phyloP scores from a whole-genome alignment of 2,797 vertebrate species.

The Alca torda region DNA sequence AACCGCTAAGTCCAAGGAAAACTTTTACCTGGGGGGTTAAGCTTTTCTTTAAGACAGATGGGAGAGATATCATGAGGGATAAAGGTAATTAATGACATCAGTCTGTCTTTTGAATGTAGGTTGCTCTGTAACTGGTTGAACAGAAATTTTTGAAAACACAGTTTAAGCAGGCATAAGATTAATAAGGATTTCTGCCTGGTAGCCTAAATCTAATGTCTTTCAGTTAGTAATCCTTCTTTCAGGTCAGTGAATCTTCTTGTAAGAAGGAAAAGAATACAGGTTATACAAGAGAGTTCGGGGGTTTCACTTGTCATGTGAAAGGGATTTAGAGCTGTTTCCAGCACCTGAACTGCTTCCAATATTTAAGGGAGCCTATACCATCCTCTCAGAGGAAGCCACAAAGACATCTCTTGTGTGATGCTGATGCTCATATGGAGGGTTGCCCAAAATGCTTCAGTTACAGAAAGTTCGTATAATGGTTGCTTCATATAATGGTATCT shows the following conservation, averaged over 20 bases:
- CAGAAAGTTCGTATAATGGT: neutral
- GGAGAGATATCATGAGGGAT: neutral
- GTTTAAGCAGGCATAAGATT: slow-evolving; percentile 8
- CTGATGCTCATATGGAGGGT: neutral
- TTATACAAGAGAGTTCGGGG: neutral
- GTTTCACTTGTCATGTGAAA: neutral
- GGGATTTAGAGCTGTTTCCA: neutral
- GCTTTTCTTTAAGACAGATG: neutral
- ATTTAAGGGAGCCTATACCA: neutral
- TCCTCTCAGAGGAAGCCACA: neutral
- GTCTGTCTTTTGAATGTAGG: neutral
- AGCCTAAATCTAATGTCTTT: slow-evolving; percentile 6
- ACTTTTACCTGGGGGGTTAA: neutral
- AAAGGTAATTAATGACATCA: slow-evolving; percentile 9
- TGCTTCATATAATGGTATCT: neutral
- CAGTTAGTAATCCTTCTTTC: slow-evolving; percentile 18
- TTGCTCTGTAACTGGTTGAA: neutral
- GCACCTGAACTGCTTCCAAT: neutral
- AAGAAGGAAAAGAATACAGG: neutral
- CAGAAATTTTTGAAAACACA: slow-evolving; percentile 7
- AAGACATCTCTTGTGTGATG: neutral
- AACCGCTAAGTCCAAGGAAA: neutral
- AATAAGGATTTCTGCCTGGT: slow-evolving; percentile 30
- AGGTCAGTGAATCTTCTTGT: slow-evolving; percentile 5
- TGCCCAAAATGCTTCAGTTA: neutral